Percentiles rank a stretch among this genome's conserved stretches.
Conservation (phyloP, 2,113 vertebrate genomes). For the Pseudorasbora parva region DNA sequence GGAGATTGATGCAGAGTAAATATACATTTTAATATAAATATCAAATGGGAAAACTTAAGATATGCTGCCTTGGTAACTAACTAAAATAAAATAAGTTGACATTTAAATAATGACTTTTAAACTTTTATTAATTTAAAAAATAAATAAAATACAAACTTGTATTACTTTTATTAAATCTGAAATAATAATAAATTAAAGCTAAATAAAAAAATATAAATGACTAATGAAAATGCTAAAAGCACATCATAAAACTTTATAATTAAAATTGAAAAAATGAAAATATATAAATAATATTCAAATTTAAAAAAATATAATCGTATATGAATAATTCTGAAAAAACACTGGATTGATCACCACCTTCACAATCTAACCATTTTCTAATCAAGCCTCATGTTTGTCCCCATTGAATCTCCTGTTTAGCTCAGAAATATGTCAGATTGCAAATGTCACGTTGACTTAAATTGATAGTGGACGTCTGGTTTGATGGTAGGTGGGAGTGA, state of each 20-base stretch:
- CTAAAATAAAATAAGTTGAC: not conserved
- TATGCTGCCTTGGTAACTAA: too few species aligned
- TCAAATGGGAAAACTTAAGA: not conserved
- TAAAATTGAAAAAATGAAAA: not conserved
- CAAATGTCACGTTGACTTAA: not conserved
- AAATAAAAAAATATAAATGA: not conserved
- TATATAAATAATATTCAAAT: not conserved
- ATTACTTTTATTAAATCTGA: not conserved
- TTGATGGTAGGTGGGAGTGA: slow-evolving; percentile 87
- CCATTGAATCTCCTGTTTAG: not conserved
- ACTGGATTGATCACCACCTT: not conserved
- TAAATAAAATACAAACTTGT: too few species aligned
- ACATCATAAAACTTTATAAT: not conserved
- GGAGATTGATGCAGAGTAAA: too few species aligned
- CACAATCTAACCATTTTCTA: not conserved
- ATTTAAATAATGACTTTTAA: not conserved
- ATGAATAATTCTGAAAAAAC: not conserved
- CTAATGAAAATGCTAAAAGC: not conserved
- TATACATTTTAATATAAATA: too few species aligned
- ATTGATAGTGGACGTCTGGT: not conserved
- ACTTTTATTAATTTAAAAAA: too few species aligned
- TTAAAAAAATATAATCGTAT: not conserved
- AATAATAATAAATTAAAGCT: not conserved
- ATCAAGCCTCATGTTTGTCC: not conserved
- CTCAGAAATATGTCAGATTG: not conserved